Base-by-base conservation (phyloP, 92 coral and sea anemone species). In the Epizoanthus illoricatus region DNA sequence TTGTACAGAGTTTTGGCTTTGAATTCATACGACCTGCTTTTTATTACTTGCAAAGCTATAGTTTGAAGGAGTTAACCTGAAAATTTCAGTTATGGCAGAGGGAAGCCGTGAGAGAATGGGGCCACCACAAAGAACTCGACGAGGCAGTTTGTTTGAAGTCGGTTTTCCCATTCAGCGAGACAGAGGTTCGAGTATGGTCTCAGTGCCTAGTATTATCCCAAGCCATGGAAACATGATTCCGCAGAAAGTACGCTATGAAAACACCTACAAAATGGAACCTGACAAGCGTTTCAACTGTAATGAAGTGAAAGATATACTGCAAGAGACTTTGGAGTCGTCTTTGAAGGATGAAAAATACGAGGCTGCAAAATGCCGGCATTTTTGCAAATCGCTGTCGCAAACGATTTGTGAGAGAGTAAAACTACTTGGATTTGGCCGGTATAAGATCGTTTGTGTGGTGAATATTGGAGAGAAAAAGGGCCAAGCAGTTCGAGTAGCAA, bases 111-210 rank as follows among this genome's bases (percentile, higher is more conserved):
- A 67, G 59, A 41, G 75, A 54, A 11, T 85, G n/a, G 80, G 54
- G 68, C 65, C 75, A 36, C 65, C 73, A 66, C 89, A 87, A 45
- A 83, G 85, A 49, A 85, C 86, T 9, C 81, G 99, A 55, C 90
- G 99, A 84, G 92, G 98, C 88, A 97, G 99, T 81, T 79, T 97
- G 84, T 97, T 97, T 84, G 99, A 97, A 64, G 98, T 94, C 73
- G 99, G 99, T 62, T 91, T 97, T 87, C 91, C 99, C 55, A 49
- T 92, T 52, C 87, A 73, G 19, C 92, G 91, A 55, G 99, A 97
- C 69, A 88, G 94, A 63, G 99, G 99, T 3, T 97, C 99, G 49
- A 97, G 98, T 76, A 85, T 94, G 70, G 94, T 97, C 33, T 91
- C 95, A 16, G 66, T 94, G 19, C 99, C 99, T 1, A 97, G 97